Conservation (phyloP, 2,113 vertebrate genomes). For the Hylia prasina region DNA sequence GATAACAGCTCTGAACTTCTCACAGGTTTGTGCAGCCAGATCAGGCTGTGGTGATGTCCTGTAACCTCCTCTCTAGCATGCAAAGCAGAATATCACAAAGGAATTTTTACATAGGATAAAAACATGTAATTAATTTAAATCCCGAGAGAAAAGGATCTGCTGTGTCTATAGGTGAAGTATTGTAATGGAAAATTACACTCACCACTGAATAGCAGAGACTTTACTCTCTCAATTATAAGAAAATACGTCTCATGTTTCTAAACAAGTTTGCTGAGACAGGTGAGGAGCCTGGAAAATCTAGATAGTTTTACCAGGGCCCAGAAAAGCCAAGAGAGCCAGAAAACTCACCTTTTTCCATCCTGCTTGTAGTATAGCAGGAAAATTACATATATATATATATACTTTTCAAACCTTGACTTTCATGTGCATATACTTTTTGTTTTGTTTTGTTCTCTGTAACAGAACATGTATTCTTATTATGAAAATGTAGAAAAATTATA, state of each 20-base stretch:
- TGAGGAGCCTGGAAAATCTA: neutral
- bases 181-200: neutral
- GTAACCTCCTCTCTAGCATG: neutral
- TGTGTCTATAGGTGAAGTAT: neutral
- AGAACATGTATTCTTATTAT: neutral
- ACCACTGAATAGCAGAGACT: neutral
- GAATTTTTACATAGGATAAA: neutral
- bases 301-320: neutral
- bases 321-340: neutral
- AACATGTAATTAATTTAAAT: neutral
- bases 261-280: neutral
- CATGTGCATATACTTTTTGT: neutral
- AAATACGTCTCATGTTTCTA: neutral
- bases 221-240: neutral
- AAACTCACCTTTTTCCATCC: neutral
- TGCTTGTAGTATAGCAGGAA: accelerated
- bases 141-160: neutral
- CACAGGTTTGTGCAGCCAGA: neutral
- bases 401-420: neutral
- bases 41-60: neutral
- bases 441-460: neutral
- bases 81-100: neutral
- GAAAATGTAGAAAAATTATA: neutral
- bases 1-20: neutral
- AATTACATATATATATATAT: neutral